Percentiles rank a stretch among this genome's conserved stretches.
phyloP scores from a whole-genome alignment of 1,140 invertebrate species.

The Zelostemma sp. region DNA sequence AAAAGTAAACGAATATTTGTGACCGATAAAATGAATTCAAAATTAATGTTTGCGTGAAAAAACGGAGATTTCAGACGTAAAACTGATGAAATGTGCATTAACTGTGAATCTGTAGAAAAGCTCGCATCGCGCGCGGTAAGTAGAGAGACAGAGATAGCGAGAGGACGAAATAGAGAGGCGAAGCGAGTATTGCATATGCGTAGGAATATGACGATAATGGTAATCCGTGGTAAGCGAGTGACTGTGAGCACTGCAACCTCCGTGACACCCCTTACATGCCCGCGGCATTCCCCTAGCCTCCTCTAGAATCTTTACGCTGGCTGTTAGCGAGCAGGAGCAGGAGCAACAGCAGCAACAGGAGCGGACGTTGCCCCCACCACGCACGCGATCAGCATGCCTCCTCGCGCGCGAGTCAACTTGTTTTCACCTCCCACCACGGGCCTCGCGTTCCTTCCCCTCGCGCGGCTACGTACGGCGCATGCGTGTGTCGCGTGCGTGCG shows the following conservation, averaged over 20 bases:
- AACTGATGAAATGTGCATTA: too few relatives aligned
- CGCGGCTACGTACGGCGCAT: constrained; percentile 25
- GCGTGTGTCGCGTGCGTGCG: constrained; percentile 46
- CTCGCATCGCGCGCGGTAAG: constrained; percentile 3
- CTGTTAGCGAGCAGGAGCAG: constrained; percentile 38
- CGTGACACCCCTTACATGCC: constrained; percentile 42
- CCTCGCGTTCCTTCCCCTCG: constrained; percentile 24
- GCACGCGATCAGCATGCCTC: constrained; percentile 50
- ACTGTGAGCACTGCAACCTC: constrained; percentile 59
- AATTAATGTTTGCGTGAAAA: too few relatives aligned
- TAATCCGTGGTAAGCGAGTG: constrained; percentile 59
- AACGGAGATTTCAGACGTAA: too few relatives aligned
- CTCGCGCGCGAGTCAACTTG: constrained; percentile 64
- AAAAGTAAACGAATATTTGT: too few relatives aligned
- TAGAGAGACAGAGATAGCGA: neutral
- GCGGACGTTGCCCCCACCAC: constrained; percentile 28
- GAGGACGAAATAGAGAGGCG: too few relatives aligned
- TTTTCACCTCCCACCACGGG: constrained; percentile 53
- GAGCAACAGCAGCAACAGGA: constrained; percentile 14
- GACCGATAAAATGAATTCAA: too few relatives aligned
- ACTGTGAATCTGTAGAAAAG: neutral
- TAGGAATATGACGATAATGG: constrained; percentile 62
- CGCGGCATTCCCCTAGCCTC: constrained; percentile 33
- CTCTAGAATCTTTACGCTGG: constrained; percentile 37
- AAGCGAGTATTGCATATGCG: constrained; percentile 40